These are phyloP conservation scores for Zeus faber DNA, from an alignment of 2,113 vertebrate genomes.

Conservation along the genomic window DNA sequence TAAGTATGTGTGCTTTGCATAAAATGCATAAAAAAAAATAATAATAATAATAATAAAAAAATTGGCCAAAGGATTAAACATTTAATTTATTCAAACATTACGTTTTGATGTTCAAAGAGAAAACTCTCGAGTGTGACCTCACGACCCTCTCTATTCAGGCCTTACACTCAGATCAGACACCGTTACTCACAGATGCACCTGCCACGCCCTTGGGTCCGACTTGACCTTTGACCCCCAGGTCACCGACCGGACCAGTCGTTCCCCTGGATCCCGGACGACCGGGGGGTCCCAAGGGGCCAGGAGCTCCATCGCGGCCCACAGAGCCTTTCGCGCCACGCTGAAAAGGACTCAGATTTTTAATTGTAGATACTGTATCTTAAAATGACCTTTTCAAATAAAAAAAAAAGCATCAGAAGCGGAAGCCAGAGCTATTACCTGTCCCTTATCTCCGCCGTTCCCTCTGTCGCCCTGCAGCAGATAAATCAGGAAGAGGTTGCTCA, in stretches of 20 bases:
- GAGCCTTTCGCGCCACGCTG: slow-evolving; percentile 69
- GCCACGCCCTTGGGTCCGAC: slow-evolving; percentile 68
- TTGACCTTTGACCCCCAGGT: slow-evolving; percentile 64
- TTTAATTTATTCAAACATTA: too few species aligned
- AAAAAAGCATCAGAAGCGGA: not conserved
- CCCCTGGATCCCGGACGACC: slow-evolving; percentile 75
- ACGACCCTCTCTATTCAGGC: too few species aligned
- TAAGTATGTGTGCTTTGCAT: not conserved
- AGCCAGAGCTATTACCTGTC: slow-evolving; percentile 60
- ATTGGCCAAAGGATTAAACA: too few species aligned
- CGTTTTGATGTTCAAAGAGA: not conserved
- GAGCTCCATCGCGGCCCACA: slow-evolving; percentile 48
- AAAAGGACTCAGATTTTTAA: too few species aligned
- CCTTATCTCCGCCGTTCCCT: slow-evolving; percentile 73
- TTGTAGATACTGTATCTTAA: too few species aligned
- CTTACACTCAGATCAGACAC: not conserved
- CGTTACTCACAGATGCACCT: slow-evolving; percentile 66
- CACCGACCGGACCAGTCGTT: slow-evolving; percentile 60
- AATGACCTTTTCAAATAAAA: too few species aligned
- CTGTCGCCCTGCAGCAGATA: slow-evolving; percentile 51
- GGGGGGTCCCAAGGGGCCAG: slow-evolving; percentile 65
- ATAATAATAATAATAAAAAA: too few species aligned
- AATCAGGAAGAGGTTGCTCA: not conserved
- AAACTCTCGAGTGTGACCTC: too few species aligned
- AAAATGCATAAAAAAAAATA: too few species aligned